These are phyloP conservation scores for Podarcis muralis DNA, from an alignment of 2,113 vertebrate genomes.

Conservation along the genomic window DNA sequence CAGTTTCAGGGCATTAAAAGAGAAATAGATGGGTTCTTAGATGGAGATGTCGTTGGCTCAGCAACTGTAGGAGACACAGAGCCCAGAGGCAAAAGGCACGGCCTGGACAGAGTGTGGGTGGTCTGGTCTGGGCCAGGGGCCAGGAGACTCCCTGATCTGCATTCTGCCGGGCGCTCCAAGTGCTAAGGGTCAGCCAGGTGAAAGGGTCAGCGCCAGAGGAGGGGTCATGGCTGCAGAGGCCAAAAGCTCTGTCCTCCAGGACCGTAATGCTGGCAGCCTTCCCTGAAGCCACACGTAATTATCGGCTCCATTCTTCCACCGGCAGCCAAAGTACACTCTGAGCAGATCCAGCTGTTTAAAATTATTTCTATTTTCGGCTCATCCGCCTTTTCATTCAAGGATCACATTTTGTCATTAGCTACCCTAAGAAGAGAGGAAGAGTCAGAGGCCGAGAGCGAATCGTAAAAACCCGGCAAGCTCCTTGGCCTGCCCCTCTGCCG, in stretches of 20 bases:
- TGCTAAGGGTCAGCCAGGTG: background rate
- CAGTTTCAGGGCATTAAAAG: background rate
- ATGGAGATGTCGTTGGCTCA: background rate
- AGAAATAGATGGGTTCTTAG: background rate
- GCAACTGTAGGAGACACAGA: background rate
- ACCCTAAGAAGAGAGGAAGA: background rate
- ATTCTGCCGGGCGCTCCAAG: background rate
- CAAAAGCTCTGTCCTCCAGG: background rate
- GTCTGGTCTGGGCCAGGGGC: no score
- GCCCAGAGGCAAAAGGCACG: background rate
- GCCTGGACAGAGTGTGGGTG: background rate
- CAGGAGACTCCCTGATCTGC: background rate
- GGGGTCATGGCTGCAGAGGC: background rate
- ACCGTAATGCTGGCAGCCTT: no score
- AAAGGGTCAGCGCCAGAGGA: background rate
- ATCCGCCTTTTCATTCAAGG: background rate
- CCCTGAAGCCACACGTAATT: background rate
- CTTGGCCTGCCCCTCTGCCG: background rate
- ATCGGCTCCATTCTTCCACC: background rate
- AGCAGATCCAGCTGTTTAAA: background rate
- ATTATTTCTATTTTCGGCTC: conserved; percentile 2
- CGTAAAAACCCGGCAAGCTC: background rate
- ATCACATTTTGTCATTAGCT: background rate
- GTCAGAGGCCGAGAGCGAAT: accelerated
- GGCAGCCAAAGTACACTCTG: no score